Base-by-base conservation (phyloP, 2,113 vertebrate species). In the Ceratotherium simum region DNA sequence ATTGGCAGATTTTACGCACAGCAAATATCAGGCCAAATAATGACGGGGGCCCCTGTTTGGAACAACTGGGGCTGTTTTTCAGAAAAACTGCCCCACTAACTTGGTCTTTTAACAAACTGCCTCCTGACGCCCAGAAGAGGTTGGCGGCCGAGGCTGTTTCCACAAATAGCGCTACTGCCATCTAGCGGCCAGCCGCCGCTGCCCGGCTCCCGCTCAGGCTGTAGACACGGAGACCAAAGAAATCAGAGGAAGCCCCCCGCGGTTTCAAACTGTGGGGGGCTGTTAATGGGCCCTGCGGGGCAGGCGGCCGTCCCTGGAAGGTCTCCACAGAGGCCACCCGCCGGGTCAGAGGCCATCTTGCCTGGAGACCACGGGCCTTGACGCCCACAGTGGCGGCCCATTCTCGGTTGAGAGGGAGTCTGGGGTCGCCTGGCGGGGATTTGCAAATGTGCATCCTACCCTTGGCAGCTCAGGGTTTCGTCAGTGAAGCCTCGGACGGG, bases 111-210 rank as follows among this genome's bases (percentile, higher is more conserved):
- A 48, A 67, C 39, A 46, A 70, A 60, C 14, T 2, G 36, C 58
- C 93, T 75, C 46, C 54, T 1, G 6, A 25, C 11, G 27, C 36
- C 25, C 29, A 8, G 4, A 23, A 31, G 0, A 0, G 33, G 90
- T 21, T 62, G 0, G 23, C 4, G 1, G 33, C 79, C 1, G 11
- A 0, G 72, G 67, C 7, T 0, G 20, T 31, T 58, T 12, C 2
- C 65, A 1, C 56, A 80, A 67, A 67, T 29, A 89, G 85, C 70
- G 1, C 78, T 60, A 90, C 97, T 97, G 97, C 97, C 97, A 98
- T 36, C 97, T 98, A 96, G 97, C 1, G 97, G 72, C 46, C 7
- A 31, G 36, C 31, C 36, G n/a, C n/a, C 2, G 0, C 5, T 0
- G 1, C 5, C 0, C 1, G 2, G 31, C 14, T 8, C 9, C 2